Percentiles rank a stretch among this genome's conserved stretches.
phyloP scores from a whole-genome alignment of 2,797 vertebrate genomes.

The Microctenopoma stevenorrisi region DNA sequence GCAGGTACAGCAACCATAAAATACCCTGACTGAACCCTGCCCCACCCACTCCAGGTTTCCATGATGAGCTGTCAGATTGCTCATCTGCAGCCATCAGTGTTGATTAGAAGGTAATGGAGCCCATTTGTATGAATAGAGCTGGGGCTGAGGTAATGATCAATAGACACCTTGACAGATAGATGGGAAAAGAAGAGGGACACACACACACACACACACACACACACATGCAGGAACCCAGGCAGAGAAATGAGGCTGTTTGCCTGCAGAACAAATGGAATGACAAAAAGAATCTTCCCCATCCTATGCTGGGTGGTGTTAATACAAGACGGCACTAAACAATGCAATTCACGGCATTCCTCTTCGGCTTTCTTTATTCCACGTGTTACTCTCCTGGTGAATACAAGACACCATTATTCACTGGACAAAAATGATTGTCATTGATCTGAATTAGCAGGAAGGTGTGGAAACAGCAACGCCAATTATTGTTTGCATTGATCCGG shows the following conservation, averaged over 20 bases:
- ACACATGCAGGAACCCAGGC: slow-evolving; percentile 50
- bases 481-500: slow-evolving; percentile 46
- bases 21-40: slow-evolving; percentile 34
- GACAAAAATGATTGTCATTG: slow-evolving; percentile 53
- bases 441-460: slow-evolving; percentile 68
- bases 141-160: slow-evolving; percentile 79
- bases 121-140: slow-evolving; percentile 83
- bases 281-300: slow-evolving; percentile 80
- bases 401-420: slow-evolving; percentile 54
- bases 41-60: slow-evolving; percentile 41
- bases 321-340: slow-evolving; percentile 81
- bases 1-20: slow-evolving; percentile 57
- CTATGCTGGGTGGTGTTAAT: slow-evolving; percentile 76
- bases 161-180: slow-evolving; percentile 82
- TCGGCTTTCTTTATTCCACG: slow-evolving; percentile 50
- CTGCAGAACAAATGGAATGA: slow-evolving; percentile 83
- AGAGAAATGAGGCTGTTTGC: slow-evolving; percentile 80
- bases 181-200: slow-evolving; percentile 56
- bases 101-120: slow-evolving; percentile 83
- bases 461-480: slow-evolving; percentile 43
- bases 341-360: slow-evolving; percentile 59
- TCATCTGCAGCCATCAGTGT: slow-evolving; percentile 82
- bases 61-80: slow-evolving; percentile 82
- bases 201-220: slow-evolving; percentile 34
- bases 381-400: slow-evolving; percentile 28